Conservation (phyloP, 2,113 vertebrate species). For the Callaeas wilsoni region DNA sequence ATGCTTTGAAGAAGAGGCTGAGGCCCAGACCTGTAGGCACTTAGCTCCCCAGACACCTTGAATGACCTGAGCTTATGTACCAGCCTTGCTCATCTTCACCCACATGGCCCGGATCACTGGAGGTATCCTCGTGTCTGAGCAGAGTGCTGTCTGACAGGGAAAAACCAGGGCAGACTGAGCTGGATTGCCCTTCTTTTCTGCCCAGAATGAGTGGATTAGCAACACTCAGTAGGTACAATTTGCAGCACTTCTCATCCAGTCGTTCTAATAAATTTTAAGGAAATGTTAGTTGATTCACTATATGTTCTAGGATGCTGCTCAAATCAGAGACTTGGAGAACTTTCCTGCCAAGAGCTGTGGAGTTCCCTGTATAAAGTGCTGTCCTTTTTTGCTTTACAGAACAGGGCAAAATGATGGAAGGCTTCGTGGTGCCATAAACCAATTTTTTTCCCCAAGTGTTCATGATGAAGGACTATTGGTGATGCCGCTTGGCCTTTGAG, state of each 20-base stretch:
- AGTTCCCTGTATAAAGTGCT: not conserved
- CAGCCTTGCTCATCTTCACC: not conserved
- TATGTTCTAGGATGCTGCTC: not conserved
- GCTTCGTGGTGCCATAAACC: not conserved
- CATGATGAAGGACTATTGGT: not conserved
- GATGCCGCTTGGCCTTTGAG: not conserved
- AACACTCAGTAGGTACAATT: fast-evolving
- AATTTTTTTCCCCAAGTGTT: not conserved
- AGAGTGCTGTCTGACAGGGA: not conserved
- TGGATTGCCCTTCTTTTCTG: not conserved
- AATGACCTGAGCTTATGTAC: not conserved
- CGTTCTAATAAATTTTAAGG: not conserved
- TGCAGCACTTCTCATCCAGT: not conserved
- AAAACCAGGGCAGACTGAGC: not conserved
- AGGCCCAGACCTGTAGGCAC: not conserved
- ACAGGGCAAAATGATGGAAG: not conserved
- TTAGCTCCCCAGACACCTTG: not conserved
- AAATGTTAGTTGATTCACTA: not conserved
- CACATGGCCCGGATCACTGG: not conserved
- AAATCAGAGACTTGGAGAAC: not conserved
- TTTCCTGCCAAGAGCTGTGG: not conserved
- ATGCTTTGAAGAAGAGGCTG: not conserved
- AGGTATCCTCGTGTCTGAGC: not conserved
- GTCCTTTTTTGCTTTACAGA: not conserved
- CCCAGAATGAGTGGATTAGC: not conserved